These are phyloP conservation scores for Naso thynnoides DNA, from an alignment of 2,797 vertebrate genomes.

Conservation along the genomic window DNA sequence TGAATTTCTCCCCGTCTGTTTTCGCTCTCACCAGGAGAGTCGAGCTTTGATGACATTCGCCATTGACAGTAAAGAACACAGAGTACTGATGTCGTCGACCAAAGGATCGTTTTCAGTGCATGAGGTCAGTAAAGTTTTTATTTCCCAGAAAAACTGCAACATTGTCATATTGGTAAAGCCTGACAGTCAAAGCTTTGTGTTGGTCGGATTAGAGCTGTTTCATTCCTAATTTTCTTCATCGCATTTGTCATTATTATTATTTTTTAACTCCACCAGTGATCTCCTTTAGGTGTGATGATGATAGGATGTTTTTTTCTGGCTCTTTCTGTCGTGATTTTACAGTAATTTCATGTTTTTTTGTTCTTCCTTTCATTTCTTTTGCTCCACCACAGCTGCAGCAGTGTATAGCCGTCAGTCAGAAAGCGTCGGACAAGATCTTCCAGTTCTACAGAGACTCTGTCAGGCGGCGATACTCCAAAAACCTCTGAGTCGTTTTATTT, in stretches of 20 bases:
- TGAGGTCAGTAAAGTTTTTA: slow-evolving; percentile 83
- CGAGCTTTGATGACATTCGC: slow-evolving; percentile 92
- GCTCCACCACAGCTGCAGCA: slow-evolving; percentile 87
- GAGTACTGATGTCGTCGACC: slow-evolving; percentile 88
- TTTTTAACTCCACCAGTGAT: too few relatives aligned
- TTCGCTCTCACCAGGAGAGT: slow-evolving; percentile 83
- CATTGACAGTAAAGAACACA: slow-evolving; percentile 86
- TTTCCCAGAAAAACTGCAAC: background rate
- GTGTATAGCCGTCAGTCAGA: slow-evolving; percentile 89
- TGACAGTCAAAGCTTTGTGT: too few relatives aligned
- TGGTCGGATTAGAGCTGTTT: background rate
- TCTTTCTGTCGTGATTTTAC: background rate
- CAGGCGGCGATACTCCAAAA: slow-evolving; percentile 91
- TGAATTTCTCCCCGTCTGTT: background rate
- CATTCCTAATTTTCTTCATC: background rate
- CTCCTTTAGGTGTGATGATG: background rate
- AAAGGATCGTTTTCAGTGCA: slow-evolving; percentile 89
- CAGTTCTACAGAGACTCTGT: slow-evolving; percentile 92
- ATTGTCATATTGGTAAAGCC: background rate
- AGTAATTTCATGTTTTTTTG: background rate
- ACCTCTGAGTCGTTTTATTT: slow-evolving; percentile 60
- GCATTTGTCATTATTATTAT: background rate
- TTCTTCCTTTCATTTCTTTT: background rate
- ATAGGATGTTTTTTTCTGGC: background rate
- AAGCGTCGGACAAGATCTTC: slow-evolving; percentile 88